Percentiles rank a stretch among this genome's conserved stretches.
phyloP scores from a whole-genome alignment of 1,140 invertebrate genomes.

The Aphelinus certus region DNA sequence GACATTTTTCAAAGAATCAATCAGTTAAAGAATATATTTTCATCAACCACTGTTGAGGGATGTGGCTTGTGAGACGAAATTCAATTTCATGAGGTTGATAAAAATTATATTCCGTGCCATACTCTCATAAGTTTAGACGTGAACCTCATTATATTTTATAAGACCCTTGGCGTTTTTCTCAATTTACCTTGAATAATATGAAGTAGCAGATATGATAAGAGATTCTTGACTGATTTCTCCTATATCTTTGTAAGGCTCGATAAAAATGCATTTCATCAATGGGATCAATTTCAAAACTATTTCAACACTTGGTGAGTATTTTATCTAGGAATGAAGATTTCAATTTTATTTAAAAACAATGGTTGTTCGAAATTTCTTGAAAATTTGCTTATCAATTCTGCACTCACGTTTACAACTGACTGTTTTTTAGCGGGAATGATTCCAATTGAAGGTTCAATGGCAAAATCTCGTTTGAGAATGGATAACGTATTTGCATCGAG shows the following conservation, averaged over 20 bases:
- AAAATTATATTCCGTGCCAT: no score
- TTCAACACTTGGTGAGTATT: constrained; percentile 47
- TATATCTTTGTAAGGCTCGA: constrained; percentile 47
- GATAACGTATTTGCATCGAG: not conserved
- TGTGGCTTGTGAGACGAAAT: no score
- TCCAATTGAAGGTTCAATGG: constrained; percentile 44
- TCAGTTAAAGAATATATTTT: no score
- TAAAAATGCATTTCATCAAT: constrained; percentile 47
- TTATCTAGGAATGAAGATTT: constrained; percentile 43
- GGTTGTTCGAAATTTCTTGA: not conserved
- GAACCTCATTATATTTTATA: constrained; percentile 18
- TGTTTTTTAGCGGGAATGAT: constrained; percentile 42
- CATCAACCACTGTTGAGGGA: no score
- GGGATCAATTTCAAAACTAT: constrained; percentile 46
- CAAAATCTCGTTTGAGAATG: constrained; percentile 43
- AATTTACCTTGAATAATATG: constrained; percentile 51
- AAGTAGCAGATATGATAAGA: constrained; percentile 49
- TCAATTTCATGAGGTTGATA: no score
- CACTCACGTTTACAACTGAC: constrained; percentile 39
- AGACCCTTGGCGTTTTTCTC: not conserved
- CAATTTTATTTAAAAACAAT: constrained; percentile 7
- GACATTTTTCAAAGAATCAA: no score
- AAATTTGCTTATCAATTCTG: constrained; percentile 22
- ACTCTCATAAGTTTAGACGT: no score
- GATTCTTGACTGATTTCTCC: constrained; percentile 48